Conservation (phyloP, 2,113 vertebrate species). For the Siniperca knerii region DNA sequence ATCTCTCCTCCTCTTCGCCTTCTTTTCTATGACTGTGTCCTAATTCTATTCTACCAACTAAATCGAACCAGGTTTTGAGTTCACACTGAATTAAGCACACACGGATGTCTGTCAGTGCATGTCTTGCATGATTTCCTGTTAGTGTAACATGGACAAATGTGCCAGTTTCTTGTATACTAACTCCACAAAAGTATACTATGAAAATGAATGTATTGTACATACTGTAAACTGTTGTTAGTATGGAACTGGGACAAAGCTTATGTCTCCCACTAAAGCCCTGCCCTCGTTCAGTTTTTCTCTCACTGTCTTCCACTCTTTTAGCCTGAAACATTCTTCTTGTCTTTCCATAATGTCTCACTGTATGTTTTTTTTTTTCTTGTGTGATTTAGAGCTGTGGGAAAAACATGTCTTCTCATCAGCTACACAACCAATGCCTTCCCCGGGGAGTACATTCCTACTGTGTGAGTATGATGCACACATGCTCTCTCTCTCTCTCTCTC, state of each 20-base stretch:
- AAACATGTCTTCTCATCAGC: conserved; percentile 96
- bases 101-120: neutral
- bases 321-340: neutral
- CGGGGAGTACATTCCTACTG: conserved; percentile 94
- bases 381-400: conserved; percentile 90
- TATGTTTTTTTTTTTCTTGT: conserved; percentile 44
- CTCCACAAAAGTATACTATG: neutral
- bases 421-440: conserved; percentile 97
- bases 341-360: neutral
- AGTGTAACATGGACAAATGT: too few species aligned
- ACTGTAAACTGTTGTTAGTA: neutral
- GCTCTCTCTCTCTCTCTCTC: neutral
- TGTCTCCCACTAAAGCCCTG: neutral
- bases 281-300: neutral
- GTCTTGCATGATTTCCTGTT: conserved; percentile 20
- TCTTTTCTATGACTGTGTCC: too few species aligned
- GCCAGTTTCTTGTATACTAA: neutral
- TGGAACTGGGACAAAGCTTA: neutral
- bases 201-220: neutral
- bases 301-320: neutral
- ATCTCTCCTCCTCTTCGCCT: neutral
- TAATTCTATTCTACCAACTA: neutral
- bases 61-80: neutral
- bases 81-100: too few species aligned
- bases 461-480: conserved; percentile 86